Base-by-base conservation (phyloP, 2,113 vertebrate genomes). In the Cyprinodon tularosa region DNA sequence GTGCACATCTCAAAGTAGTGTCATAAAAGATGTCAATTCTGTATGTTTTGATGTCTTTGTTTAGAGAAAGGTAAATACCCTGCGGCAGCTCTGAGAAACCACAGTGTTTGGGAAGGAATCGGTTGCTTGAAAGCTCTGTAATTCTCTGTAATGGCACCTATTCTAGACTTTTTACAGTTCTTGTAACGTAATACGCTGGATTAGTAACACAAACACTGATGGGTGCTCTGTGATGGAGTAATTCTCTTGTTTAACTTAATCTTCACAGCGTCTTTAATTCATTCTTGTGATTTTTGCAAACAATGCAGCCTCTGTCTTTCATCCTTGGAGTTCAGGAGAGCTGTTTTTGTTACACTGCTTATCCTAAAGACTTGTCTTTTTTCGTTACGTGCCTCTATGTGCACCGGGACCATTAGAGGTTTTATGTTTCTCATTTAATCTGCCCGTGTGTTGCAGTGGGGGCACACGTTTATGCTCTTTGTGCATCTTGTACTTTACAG, bases 371-470 rank as follows among this genome's bases (percentile, higher is more conserved):
- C 44, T 72, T 37, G 83, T 20, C 66, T 80, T 68, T 86, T 77
- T 82, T 77, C 29, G 29, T 29, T 29, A 75, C 84, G 67, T 60
- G 68, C 84, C 82, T 90, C 88, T 86, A 78, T 90, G 81, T 90
- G 80, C 84, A 37, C 74, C 77, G 66, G 53, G 81, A 84, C 76
- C 81, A 74, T 79, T 83, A 71, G 80, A 48, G 88, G 82, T 84
- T 84, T 88, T 77, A 78, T 84, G 78, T 89, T 88, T 89, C 77
- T 84, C 70, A 63, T 89, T 83, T 72, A 76, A 57, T 57, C 17
- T 20, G 50, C 50, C n/a, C 20, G 68, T 76, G 69, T 70, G 66
- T 66, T 20, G 20, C 6, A 20, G 20, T 20, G 50, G 50, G 50
- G 17, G 50, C 50, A 57, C 50, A 57, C 17, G 50, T 20, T n/a